Conservation (phyloP, 2,888 invertebrate genomes). For the Stenichneumon culpator region DNA sequence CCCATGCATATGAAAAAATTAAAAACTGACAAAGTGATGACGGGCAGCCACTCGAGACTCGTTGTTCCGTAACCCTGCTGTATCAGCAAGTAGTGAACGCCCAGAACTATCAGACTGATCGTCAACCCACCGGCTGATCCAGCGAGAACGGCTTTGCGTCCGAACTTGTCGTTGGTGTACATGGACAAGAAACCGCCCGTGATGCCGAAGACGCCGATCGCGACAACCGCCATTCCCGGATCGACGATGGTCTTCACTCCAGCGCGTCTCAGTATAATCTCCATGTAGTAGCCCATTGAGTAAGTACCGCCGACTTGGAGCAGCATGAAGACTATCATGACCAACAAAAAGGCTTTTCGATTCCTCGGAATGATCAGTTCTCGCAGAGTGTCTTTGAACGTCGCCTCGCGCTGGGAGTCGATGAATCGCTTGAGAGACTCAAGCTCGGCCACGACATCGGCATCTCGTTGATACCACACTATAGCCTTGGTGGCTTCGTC, state of each 20-base stretch:
- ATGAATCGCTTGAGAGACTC: constrained; percentile 71
- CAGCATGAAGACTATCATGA: constrained; percentile 75
- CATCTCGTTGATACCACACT: constrained; percentile 74
- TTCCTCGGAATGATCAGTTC: constrained; percentile 69
- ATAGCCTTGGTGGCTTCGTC: constrained; percentile 71
- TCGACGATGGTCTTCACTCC: constrained; percentile 67
- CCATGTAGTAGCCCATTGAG: constrained; percentile 75
- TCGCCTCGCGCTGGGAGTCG: constrained; percentile 28
- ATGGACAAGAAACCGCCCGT: constrained; percentile 63
- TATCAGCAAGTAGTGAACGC: constrained; percentile 69
- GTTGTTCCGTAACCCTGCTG: constrained; percentile 72
- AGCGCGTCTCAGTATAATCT: constrained; percentile 74
- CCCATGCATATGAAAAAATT: constrained; percentile 73
- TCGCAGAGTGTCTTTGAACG: constrained; percentile 53
- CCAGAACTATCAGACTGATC: constrained; percentile 50
- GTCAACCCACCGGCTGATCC: constrained; percentile 55
- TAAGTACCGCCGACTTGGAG: constrained; percentile 79
- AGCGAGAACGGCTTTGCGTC: constrained; percentile 76
- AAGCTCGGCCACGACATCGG: constrained; percentile 69
- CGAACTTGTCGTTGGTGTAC: constrained; percentile 78
- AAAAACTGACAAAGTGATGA: constrained; percentile 70
- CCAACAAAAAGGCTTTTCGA: constrained; percentile 75
- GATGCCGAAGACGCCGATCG: constrained; percentile 54
- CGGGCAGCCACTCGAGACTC: constrained; percentile 74
- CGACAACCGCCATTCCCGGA: constrained; percentile 68